Evolutionary conservation across 2,888 invertebrate species (phyloP), one percentile per base, ranked within the genome.

Genomic region (Ichneumoninae sp.): DNA sequence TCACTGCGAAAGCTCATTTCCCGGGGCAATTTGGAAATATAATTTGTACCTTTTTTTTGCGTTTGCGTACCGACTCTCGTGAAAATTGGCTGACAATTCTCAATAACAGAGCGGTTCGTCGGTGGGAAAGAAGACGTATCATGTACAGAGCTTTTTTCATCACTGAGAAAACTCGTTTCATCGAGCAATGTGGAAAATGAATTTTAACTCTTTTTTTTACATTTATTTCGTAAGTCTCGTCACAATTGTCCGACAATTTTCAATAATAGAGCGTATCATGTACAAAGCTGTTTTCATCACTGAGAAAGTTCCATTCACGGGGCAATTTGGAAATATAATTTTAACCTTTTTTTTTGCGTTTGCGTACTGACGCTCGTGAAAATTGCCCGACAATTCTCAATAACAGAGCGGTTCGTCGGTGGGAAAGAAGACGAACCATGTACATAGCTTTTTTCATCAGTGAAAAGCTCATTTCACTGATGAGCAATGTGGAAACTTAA

Each of bases 71-170:
- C 8, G 5, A 40, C 7, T 40, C 40, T 8, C 7, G 40, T 40
- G 7, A 40, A 40, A 40, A 40, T 40, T 40, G 40, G 8, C 40
- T 2, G 40, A 40, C 40, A 40, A 40, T 40, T 40, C 10, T 40
- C 40, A 40, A 40, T 40, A 40, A 40, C 40, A 2, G 40, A 47
- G 44, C 52, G 16, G 44, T 57, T 44, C 19, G 60, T 22, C 57
- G 62, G 33, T 19, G 40, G 16, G 40, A 54, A 36, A 19, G 71
- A 77, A 68, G 47, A 62, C 3, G 3, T 8, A 47, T 47, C 47
- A 71, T 52, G n/a, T 6, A 40, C n/a, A n/a, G 6, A 13, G n/a
- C 30, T 36, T 80, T 72, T 80, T 72, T 65, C 52, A 79, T 71
- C 65, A 30, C 26, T 30, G 54, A 52, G 22, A n/a, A 65, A 78